Evolutionary conservation across 2,888 invertebrate genomes (phyloP).

Genomic region (Euspilapteryx auroguttella): DNA sequence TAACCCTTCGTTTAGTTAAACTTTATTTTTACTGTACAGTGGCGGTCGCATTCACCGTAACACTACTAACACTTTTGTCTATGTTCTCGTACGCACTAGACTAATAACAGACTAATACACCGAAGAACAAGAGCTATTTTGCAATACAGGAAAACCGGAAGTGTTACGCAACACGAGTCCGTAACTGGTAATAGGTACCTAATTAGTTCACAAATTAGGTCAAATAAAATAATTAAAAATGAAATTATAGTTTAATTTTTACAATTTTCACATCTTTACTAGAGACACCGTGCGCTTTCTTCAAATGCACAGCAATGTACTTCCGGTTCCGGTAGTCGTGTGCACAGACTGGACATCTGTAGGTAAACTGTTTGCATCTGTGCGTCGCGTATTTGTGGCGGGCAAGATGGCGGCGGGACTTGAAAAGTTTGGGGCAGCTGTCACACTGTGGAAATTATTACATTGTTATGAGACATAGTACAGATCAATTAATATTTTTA

Average conservation of each 20-base stretch:
- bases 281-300: conserved; percentile 3
- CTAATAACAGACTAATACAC: background rate
- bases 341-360: conserved; percentile 5
- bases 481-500: background rate
- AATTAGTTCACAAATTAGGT: background rate
- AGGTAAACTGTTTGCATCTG: conserved; percentile 4
- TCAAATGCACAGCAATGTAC: conserved; percentile 5
- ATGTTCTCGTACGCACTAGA: too few species aligned
- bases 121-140: too few species aligned
- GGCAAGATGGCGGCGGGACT: conserved; percentile 11
- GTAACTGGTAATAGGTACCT: background rate
- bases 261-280: conserved; percentile 4
- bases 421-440: conserved; percentile 8
- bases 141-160: too few species aligned
- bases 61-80: too few species aligned
- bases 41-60: too few species aligned
- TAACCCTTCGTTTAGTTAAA: too few species aligned
- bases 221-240: background rate
- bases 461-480: too few species aligned
- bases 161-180: too few species aligned
- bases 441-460: too few species aligned
- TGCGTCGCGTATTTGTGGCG: conserved; percentile 11
- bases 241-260: conserved; percentile 6
- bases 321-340: conserved; percentile 5
- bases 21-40: too few species aligned